Evolutionary conservation across 2,113 vertebrate genomes (phyloP).

Genomic region (Clarias batrachus): DNA sequence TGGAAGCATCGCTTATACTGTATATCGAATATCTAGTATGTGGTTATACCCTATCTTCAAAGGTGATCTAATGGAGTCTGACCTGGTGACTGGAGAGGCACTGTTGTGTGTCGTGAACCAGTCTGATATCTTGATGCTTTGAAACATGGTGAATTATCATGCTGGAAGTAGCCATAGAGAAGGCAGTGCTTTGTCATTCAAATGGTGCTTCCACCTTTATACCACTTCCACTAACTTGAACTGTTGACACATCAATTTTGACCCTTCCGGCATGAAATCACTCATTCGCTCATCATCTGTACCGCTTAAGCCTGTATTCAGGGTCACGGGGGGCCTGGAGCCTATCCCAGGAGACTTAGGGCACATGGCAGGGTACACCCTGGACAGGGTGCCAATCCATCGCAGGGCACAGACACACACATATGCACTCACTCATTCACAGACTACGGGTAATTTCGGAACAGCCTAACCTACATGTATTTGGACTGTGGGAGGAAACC

Average conservation of each 20-base stretch:
- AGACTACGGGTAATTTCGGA: too few relatives aligned
- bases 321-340: too few relatives aligned
- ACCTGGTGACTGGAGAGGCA: background rate
- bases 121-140: background rate
- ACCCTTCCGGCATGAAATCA: background rate
- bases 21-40: background rate
- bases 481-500: too few relatives aligned
- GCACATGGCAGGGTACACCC: too few relatives aligned
- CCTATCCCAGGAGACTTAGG: too few relatives aligned
- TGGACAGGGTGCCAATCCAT: too few relatives aligned
- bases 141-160: background rate
- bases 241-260: background rate
- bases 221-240: background rate
- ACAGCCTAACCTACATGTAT: too few relatives aligned
- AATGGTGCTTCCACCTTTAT: background rate
- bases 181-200: background rate
- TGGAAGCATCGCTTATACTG: background rate
- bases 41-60: background rate
- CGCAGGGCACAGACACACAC: too few relatives aligned
- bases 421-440: too few relatives aligned
- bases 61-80: background rate
- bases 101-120: background rate
- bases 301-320: too few relatives aligned
- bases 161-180: background rate
- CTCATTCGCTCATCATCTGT: too few relatives aligned